These are phyloP conservation scores for Nautilus pompilius DNA, from an alignment of 1,140 invertebrate genomes.

Conservation along the genomic window DNA sequence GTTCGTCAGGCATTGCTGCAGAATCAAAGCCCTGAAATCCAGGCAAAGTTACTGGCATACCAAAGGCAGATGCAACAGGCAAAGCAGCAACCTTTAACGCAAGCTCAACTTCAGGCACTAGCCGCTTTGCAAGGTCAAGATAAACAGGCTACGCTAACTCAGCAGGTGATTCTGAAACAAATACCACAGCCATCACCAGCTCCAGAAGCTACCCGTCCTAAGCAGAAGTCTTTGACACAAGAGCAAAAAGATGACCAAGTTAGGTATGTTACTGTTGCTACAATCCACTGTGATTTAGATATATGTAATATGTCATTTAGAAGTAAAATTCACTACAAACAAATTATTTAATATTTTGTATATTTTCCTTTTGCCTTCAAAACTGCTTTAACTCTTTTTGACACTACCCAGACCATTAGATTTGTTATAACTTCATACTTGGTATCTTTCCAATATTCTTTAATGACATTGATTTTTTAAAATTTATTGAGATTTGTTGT, in stretches of 20 bases:
- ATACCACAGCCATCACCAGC: conserved; percentile 3
- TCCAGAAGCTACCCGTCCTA: conserved; percentile 18
- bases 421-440: too few species aligned
- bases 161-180: conserved; percentile 8
- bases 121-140: background rate
- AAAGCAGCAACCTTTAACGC: conserved; percentile 28
- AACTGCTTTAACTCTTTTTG: too few species aligned
- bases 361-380: too few species aligned
- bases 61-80: conserved; percentile 66
- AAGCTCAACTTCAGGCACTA: background rate
- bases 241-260: conserved; percentile 52
- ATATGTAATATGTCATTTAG: background rate
- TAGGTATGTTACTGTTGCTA: conserved; percentile 37
- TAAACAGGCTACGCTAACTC: background rate
- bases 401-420: too few species aligned
- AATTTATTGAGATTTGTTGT: too few species aligned
- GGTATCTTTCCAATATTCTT: too few species aligned
- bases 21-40: conserved; percentile 87
- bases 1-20: conserved; percentile 56
- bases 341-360: too few species aligned
- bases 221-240: conserved; percentile 40
- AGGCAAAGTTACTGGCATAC: conserved; percentile 84
- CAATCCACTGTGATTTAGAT: too few species aligned
- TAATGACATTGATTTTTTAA: too few species aligned
- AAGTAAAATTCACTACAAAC: background rate